Conservation (phyloP, 2,888 invertebrate genomes). For the Cosmia trapezina region DNA sequence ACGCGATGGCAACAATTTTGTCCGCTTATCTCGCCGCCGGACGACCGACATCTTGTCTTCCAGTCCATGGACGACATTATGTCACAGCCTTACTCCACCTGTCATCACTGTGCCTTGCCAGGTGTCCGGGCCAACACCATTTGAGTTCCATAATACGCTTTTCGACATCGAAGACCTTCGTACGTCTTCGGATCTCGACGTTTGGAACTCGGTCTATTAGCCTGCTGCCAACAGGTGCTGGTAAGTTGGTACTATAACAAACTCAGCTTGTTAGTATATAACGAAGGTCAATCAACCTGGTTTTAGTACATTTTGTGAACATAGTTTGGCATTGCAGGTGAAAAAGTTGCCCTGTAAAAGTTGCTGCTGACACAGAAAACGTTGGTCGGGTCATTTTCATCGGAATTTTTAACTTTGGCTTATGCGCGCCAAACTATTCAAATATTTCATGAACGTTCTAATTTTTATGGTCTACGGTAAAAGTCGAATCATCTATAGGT, state of each 20-base stretch:
- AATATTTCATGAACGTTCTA: constrained; percentile 2
- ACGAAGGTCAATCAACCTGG: constrained; percentile 16
- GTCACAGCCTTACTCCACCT: too few relatives aligned
- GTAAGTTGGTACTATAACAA: neutral
- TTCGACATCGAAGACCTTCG: too few relatives aligned
- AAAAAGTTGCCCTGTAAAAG: constrained; percentile 37
- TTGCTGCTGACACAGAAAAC: constrained; percentile 11
- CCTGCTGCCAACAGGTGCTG: too few relatives aligned
- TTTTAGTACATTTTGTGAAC: constrained; percentile 31
- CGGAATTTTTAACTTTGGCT: constrained; percentile 32
- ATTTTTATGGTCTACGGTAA: constrained; percentile 5
- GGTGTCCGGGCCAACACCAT: too few relatives aligned
- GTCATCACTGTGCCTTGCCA: too few relatives aligned
- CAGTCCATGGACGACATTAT: too few relatives aligned
- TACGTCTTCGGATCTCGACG: too few relatives aligned
- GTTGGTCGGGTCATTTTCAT: constrained; percentile 20
- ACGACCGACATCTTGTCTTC: too few relatives aligned
- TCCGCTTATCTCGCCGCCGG: too few relatives aligned
- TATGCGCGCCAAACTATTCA: constrained; percentile 6
- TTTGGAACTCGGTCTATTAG: too few relatives aligned
- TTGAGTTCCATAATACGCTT: too few relatives aligned
- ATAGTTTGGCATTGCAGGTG: constrained; percentile 45
- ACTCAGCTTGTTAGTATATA: neutral
- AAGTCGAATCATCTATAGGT: neutral
- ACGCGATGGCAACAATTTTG: too few relatives aligned